These are phyloP conservation scores for Austrofundulus limnaeus DNA, from an alignment of 2,113 vertebrate species.

Conservation along the genomic window DNA sequence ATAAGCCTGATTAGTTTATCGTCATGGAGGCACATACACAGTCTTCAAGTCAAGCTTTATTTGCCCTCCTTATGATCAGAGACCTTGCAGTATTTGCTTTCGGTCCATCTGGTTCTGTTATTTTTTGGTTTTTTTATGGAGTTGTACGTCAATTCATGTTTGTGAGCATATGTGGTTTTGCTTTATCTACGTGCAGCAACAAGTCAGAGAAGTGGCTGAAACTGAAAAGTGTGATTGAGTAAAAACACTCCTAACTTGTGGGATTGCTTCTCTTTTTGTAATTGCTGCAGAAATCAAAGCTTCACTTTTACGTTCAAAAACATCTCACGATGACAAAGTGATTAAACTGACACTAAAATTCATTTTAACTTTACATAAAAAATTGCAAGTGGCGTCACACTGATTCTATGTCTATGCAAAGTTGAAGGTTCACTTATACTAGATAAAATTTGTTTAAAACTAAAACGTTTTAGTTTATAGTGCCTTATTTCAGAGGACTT, in stretches of 20 bases:
- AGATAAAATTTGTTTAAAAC: too few relatives aligned
- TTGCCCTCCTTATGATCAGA: too few relatives aligned
- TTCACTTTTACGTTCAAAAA: background rate
- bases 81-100: background rate
- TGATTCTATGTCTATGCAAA: too few relatives aligned
- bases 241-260: background rate
- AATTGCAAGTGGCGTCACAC: too few relatives aligned
- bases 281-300: background rate
- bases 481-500: background rate
- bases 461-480: background rate
- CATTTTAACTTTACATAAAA: too few relatives aligned
- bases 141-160: background rate
- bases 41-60: too few relatives aligned
- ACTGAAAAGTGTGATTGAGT: background rate
- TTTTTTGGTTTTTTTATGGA: background rate
- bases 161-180: constrained; percentile 5
- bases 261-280: background rate
- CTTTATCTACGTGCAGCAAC: constrained; percentile 1
- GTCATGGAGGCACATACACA: too few relatives aligned
- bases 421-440: too few relatives aligned
- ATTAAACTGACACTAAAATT: too few relatives aligned
- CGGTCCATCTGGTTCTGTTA: background rate
- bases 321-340: background rate
- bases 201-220: background rate
- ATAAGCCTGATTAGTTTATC: too few relatives aligned